Evolutionary conservation across 2,113 vertebrate genomes (phyloP).

Genomic region (Chunga burmeisteri): DNA sequence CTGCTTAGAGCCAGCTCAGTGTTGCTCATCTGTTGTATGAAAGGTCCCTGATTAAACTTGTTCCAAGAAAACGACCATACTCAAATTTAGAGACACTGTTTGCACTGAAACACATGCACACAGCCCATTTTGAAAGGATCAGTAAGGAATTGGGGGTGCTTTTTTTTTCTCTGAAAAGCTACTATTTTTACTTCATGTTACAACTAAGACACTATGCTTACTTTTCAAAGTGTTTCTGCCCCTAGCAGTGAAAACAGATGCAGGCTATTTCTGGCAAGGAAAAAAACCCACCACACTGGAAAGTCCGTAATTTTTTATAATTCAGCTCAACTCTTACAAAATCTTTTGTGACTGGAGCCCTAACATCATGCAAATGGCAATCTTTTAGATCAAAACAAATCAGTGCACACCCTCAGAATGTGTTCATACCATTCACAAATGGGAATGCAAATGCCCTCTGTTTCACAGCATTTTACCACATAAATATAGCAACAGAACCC

Average conservation of each 20-base stretch:
- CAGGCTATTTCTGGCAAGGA: background rate
- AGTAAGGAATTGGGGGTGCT: background rate
- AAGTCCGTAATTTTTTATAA: constrained; percentile 13
- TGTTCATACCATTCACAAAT: constrained; percentile 39
- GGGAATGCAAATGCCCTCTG: constrained; percentile 17
- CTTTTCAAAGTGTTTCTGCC: background rate
- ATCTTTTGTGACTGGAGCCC: constrained; percentile 31
- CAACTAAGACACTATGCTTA: background rate
- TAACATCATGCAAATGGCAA: constrained; percentile 36
- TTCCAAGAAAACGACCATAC: background rate
- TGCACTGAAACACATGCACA: background rate
- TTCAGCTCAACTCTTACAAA: background rate
- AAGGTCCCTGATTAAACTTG: constrained; percentile 1
- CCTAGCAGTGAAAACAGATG: background rate
- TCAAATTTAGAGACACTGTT: background rate
- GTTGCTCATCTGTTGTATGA: background rate
- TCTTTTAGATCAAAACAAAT: constrained; percentile 65
- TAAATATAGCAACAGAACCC: constrained; percentile 26
- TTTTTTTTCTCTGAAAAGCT: background rate
- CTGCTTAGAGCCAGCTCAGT: background rate
- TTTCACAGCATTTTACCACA: constrained; percentile 27
- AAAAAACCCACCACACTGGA: background rate
- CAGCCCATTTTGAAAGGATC: background rate
- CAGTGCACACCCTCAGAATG: background rate
- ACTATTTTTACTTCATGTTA: background rate